phyloP scores from a whole-genome alignment of 1,140 invertebrate species.

The Drosophila nikananu region DNA sequence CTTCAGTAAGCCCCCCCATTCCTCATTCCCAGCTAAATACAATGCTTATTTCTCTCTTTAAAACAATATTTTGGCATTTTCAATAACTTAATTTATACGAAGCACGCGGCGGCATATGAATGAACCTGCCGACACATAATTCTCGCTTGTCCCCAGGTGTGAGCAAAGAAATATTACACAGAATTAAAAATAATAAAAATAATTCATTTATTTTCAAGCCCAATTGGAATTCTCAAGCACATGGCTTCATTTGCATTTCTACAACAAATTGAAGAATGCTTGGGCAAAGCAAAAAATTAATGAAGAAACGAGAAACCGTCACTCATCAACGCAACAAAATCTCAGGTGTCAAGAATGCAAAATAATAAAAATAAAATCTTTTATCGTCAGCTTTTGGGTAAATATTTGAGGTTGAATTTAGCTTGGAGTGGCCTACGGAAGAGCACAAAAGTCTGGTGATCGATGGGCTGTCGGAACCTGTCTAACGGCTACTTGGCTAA shows the following conservation, averaged over 20 bases:
- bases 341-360: slow-evolving; percentile 41
- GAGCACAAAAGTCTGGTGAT: slow-evolving; percentile 43
- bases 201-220: slow-evolving; percentile 18
- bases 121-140: slow-evolving; percentile 44
- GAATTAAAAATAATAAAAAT: slow-evolving; percentile 34
- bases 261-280: slow-evolving; percentile 15
- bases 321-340: slow-evolving; percentile 15
- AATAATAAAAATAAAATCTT: slow-evolving; percentile 8
- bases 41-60: slow-evolving; percentile 11
- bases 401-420: slow-evolving; percentile 58
- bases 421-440: slow-evolving; percentile 34
- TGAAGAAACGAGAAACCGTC: slow-evolving; percentile 29
- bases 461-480: slow-evolving; percentile 58
- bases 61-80: slow-evolving; percentile 20
- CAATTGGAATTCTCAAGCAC: slow-evolving; percentile 27
- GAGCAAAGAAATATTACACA: slow-evolving; percentile 18
- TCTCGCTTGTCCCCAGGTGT: slow-evolving; percentile 48
- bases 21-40: slow-evolving; percentile 31
- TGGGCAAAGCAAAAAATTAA: slow-evolving; percentile 21
- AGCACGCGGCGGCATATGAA: slow-evolving; percentile 40
- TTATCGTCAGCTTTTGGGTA: slow-evolving; percentile 14
- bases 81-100: slow-evolving; percentile 27
- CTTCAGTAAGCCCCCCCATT: slow-evolving; percentile 36
- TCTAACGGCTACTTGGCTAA: slow-evolving; percentile 53
- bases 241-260: slow-evolving; percentile 38